Percentiles rank a stretch among this genome's conserved stretches.
phyloP scores from a whole-genome alignment of 1,140 invertebrate genomes.

The Trachymyrmex cornetzi region DNA sequence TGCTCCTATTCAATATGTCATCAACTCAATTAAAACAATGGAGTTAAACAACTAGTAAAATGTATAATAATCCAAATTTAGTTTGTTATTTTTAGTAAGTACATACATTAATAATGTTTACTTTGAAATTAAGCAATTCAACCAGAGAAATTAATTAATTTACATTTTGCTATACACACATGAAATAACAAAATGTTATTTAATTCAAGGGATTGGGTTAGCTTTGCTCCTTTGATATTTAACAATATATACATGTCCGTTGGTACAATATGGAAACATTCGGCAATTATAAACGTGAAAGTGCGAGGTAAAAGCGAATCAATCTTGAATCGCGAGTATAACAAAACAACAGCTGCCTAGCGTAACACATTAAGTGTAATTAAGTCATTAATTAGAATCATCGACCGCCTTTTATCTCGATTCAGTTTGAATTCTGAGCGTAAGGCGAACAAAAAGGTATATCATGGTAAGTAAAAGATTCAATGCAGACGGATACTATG shows the following conservation, averaged over 20 bases:
- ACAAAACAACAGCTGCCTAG: background rate
- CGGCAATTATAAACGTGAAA: conserved; percentile 27
- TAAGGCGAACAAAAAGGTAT: background rate
- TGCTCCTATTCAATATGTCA: no score
- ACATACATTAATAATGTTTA: no score
- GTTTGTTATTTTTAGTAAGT: no score
- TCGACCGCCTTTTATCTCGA: conserved; percentile 18
- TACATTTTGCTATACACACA: no score
- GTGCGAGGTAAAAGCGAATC: conserved; percentile 39
- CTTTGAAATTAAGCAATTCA: no score
- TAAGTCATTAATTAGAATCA: conserved; percentile 26
- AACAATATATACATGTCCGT: background rate
- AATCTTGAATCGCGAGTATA: background rate
- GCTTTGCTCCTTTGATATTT: no score
- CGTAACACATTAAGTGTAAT: conserved; percentile 26
- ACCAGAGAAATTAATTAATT: no score
- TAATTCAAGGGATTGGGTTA: no score
- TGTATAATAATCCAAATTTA: background rate
- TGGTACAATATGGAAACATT: background rate
- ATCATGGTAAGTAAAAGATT: conserved; percentile 11
- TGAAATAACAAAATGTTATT: no score
- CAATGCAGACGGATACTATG: background rate
- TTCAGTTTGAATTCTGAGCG: background rate
- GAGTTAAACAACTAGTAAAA: no score
- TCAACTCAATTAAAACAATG: no score